A percentile compares a stretch with the other conserved stretches of the same genome.
phyloP scores from a whole-genome alignment of 2,888 invertebrate species.

The Lomographa bimaculata region DNA sequence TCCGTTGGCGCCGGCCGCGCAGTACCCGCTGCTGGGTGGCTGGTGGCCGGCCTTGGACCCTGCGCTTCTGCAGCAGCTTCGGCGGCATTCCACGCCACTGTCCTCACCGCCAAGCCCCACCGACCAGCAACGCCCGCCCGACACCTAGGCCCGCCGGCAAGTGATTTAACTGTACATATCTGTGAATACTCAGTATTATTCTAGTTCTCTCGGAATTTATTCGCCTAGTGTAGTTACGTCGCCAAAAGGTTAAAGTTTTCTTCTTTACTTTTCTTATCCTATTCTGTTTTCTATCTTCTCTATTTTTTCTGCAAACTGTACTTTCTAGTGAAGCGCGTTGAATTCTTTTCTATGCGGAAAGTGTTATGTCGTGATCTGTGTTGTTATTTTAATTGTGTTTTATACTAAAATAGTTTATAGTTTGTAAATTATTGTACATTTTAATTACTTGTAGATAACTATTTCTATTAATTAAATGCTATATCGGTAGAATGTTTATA shows the following conservation, averaged over 20 bases:
- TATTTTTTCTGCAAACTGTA: slow-evolving; percentile 22
- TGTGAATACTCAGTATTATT: slow-evolving; percentile 59
- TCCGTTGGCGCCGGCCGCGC: slow-evolving; percentile 62
- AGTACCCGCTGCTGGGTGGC: slow-evolving; percentile 72
- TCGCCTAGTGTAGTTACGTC: slow-evolving; percentile 48
- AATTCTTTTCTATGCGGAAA: slow-evolving; percentile 42
- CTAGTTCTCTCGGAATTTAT: slow-evolving; percentile 37
- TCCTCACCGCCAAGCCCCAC: slow-evolving; percentile 58
- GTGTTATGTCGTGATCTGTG: slow-evolving; percentile 21
- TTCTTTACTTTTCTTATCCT: slow-evolving; percentile 13
- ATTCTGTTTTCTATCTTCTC: slow-evolving; percentile 25
- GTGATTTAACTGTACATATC: slow-evolving; percentile 36
- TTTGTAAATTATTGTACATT: slow-evolving; percentile 47
- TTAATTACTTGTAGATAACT: slow-evolving; percentile 33
- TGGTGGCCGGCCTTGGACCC: slow-evolving; percentile 81
- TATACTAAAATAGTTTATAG: slow-evolving; percentile 31
- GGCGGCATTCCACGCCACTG: slow-evolving; percentile 57
- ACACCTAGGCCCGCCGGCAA: slow-evolving; percentile 54
- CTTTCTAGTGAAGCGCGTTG: slow-evolving; percentile 40
- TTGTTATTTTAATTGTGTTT: slow-evolving; percentile 29
- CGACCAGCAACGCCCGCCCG: slow-evolving; percentile 68
- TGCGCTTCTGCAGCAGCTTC: slow-evolving; percentile 75
- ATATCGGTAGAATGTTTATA: slow-evolving; percentile 51
- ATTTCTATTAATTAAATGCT: slow-evolving; percentile 43
- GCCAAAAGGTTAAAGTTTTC: slow-evolving; percentile 23